These are phyloP conservation scores for Notiomystis cincta DNA, from an alignment of 2,113 vertebrate species.

Conservation along the genomic window DNA sequence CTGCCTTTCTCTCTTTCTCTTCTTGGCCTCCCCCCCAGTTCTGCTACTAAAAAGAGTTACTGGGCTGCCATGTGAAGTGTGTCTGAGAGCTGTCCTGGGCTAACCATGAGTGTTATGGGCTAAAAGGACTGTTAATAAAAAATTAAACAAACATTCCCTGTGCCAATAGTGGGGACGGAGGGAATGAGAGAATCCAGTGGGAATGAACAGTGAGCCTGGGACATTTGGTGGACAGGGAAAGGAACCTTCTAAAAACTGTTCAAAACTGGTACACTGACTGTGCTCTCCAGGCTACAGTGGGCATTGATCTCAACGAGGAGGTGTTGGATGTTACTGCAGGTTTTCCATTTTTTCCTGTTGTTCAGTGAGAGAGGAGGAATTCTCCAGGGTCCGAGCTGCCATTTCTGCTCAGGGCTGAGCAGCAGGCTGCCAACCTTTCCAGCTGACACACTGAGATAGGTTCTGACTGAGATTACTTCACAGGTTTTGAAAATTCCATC, in stretches of 20 bases:
- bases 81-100: not conserved
- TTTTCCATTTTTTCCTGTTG: not conserved
- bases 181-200: not conserved
- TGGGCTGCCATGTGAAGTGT: fast-evolving
- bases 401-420: not conserved
- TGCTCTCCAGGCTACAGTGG: not conserved
- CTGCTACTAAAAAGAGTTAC: too few relatives aligned
- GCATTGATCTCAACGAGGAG: not conserved
- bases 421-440: not conserved
- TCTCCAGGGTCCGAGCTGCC: not conserved
- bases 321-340: fast-evolving
- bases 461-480: not conserved
- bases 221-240: not conserved
- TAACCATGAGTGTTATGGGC: fast-evolving
- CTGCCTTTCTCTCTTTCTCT: not conserved
- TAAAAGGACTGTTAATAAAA: not conserved
- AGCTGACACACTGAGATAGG: not conserved
- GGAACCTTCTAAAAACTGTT: not conserved
- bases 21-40: fast-evolving
- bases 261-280: not conserved
- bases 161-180: fast-evolving
- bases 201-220: not conserved
- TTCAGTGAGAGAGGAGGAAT: not conserved
- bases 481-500: not conserved
- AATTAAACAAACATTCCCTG: not conserved